phyloP scores from a whole-genome alignment of 2,888 invertebrate species.

The Nemapogon koenigi region DNA sequence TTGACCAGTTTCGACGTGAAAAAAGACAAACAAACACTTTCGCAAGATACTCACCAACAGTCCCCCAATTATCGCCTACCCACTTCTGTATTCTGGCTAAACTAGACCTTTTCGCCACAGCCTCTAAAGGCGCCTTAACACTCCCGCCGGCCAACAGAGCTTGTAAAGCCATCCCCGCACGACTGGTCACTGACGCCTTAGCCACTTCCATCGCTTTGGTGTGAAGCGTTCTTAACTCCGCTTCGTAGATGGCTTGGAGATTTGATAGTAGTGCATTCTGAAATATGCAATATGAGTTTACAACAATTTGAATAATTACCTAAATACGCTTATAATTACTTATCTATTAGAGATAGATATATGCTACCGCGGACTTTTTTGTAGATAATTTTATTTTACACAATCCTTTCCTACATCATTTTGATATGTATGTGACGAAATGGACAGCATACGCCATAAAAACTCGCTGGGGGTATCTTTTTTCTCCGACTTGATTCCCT shows the following conservation, averaged over 20 bases:
- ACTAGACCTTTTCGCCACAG: constrained; percentile 24
- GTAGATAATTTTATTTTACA: too few relatives aligned
- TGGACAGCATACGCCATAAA: too few relatives aligned
- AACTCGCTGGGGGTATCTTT: too few relatives aligned
- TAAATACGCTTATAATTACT: too few relatives aligned
- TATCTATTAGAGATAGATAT: too few relatives aligned
- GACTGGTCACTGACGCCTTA: constrained; percentile 13
- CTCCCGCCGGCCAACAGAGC: constrained; percentile 25
- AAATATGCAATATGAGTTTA: too few relatives aligned
- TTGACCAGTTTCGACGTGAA: background rate
- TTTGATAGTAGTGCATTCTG: constrained; percentile 24
- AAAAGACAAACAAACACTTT: too few relatives aligned
- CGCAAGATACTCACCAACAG: constrained; percentile 21
- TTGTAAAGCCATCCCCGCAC: constrained; percentile 27
- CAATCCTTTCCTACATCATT: too few relatives aligned
- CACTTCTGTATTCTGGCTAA: constrained; percentile 24
- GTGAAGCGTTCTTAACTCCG: constrained; percentile 23
- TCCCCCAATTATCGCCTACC: constrained; percentile 34
- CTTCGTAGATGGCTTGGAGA: constrained; percentile 25
- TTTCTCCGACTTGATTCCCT: too few relatives aligned
- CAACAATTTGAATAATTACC: too few relatives aligned
- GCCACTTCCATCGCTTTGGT: constrained; percentile 18
- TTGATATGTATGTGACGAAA: too few relatives aligned
- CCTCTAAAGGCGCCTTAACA: constrained; percentile 22
- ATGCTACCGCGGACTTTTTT: too few relatives aligned